Percentiles rank a stretch among this genome's conserved stretches.
These are phyloP conservation scores for Morphnarchus princeps DNA, from an alignment of 2,113 vertebrate species.

Conservation along the genomic window DNA sequence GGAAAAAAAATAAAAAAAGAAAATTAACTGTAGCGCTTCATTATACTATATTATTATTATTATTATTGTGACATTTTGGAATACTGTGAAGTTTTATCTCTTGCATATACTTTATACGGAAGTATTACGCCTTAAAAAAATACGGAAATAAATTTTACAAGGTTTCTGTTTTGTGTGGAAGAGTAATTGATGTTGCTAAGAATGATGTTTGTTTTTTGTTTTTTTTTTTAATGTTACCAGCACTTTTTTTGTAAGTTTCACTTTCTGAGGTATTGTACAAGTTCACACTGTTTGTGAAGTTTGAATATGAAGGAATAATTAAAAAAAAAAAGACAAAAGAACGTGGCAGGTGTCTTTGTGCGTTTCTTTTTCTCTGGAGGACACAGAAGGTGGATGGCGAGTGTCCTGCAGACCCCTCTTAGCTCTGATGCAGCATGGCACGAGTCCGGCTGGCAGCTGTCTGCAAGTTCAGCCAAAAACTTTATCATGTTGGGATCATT, in stretches of 20 bases:
- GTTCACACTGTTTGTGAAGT: slow-evolving; percentile 90
- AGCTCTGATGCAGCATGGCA: accelerated
- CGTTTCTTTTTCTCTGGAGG: not conserved
- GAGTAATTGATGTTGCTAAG: slow-evolving; percentile 89
- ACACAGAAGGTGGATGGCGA: accelerated
- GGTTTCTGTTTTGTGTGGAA: slow-evolving; percentile 89
- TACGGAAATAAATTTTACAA: slow-evolving; percentile 89
- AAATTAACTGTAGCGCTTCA: slow-evolving; percentile 88
- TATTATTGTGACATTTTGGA: slow-evolving; percentile 89
- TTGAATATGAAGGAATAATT: slow-evolving; percentile 89
- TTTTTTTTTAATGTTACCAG: slow-evolving; percentile 84
- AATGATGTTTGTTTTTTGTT: slow-evolving; percentile 84
- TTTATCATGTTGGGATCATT: accelerated
- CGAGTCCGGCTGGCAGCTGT: not conserved
- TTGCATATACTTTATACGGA: slow-evolving; percentile 90
- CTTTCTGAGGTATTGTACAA: slow-evolving; percentile 89
- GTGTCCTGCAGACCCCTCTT: not conserved
- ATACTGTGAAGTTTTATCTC: slow-evolving; percentile 90
- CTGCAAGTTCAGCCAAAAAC: not conserved
- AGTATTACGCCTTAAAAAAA: slow-evolving; percentile 89
- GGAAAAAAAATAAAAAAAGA: slow-evolving; percentile 79
- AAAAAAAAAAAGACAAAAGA: slow-evolving; percentile 74
- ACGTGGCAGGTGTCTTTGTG: slow-evolving; percentile 40
- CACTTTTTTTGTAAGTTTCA: slow-evolving; percentile 89
- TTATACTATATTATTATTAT: slow-evolving; percentile 84